Conservation (phyloP, 1,140 invertebrate genomes). For the Thaumatotibia leucotreta region DNA sequence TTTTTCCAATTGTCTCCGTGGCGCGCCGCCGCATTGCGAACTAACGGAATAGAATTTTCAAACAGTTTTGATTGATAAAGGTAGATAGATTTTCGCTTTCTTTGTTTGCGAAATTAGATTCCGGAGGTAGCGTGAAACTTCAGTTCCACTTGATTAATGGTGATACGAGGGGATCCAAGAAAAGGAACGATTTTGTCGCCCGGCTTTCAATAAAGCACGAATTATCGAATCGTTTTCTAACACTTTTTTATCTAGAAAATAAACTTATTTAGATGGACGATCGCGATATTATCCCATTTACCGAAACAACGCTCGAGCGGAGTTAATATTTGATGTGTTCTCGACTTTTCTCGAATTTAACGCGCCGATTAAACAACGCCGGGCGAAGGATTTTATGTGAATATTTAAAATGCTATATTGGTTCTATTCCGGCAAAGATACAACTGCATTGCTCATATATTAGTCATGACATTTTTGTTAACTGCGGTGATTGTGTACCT, state of each 20-base stretch:
- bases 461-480: conserved; percentile 40
- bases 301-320: conserved; percentile 62
- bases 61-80: conserved; percentile 76
- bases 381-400: conserved; percentile 71
- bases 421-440: conserved; percentile 59
- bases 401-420: conserved; percentile 74
- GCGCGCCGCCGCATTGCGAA: conserved; percentile 61
- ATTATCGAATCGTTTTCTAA: conserved; percentile 42
- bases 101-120: conserved; percentile 76
- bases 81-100: conserved; percentile 73
- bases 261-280: conserved; percentile 60
- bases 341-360: conserved; percentile 75
- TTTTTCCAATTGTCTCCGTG: conserved; percentile 74
- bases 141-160: conserved; percentile 75
- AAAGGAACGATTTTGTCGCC: conserved; percentile 55
- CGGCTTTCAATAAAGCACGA: conserved; percentile 55
- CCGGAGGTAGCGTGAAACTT: conserved; percentile 69
- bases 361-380: conserved; percentile 72
- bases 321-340: conserved; percentile 75
- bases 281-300: conserved; percentile 70
- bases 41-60: conserved; percentile 74
- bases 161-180: conserved; percentile 52
- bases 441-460: conserved; percentile 45
- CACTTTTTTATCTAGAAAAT: conserved; percentile 44
- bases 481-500: conserved; percentile 20